Conservation (phyloP, 2,113 vertebrate species). For the Barbus barbus region DNA sequence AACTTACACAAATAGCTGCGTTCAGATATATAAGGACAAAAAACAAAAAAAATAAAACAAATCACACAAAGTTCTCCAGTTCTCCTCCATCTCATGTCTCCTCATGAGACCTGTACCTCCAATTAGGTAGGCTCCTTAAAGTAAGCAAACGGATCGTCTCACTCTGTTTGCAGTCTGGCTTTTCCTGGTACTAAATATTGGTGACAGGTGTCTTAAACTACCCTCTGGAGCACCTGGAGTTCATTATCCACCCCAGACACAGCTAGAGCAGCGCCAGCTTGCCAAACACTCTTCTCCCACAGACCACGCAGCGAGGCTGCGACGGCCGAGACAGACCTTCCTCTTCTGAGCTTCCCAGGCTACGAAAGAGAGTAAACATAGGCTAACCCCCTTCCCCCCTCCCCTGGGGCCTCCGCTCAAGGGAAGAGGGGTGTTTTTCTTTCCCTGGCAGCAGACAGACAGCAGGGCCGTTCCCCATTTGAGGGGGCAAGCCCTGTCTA, state of each 20-base stretch:
- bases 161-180: slow-evolving; percentile 78
- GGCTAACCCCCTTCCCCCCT: slow-evolving; percentile 56
- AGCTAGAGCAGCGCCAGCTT: slow-evolving; percentile 73
- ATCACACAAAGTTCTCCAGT: background rate
- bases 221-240: slow-evolving; percentile 78
- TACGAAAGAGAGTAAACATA: slow-evolving; percentile 67
- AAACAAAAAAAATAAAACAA: background rate
- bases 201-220: slow-evolving; percentile 82
- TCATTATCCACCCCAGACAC: slow-evolving; percentile 78
- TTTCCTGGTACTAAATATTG: slow-evolving; percentile 79
- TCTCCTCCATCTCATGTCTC: slow-evolving; percentile 22
- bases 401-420: slow-evolving; percentile 64
- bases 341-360: slow-evolving; percentile 65
- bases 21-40: too few species aligned
- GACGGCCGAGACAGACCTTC: slow-evolving; percentile 59
- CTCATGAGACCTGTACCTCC: slow-evolving; percentile 56
- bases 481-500: slow-evolving; percentile 49
- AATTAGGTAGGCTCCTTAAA: slow-evolving; percentile 74
- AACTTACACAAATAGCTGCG: background rate
- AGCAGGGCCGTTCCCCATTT: slow-evolving; percentile 58
- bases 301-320: slow-evolving; percentile 44
- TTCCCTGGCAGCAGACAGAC: slow-evolving; percentile 67
- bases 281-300: slow-evolving; percentile 68
- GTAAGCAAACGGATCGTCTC: slow-evolving; percentile 77
- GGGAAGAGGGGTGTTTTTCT: slow-evolving; percentile 69